A percentile compares a stretch with the other conserved stretches of the same genome.
phyloP scores from a whole-genome alignment of 2,888 invertebrate species.

The Lasioglossum morio region DNA sequence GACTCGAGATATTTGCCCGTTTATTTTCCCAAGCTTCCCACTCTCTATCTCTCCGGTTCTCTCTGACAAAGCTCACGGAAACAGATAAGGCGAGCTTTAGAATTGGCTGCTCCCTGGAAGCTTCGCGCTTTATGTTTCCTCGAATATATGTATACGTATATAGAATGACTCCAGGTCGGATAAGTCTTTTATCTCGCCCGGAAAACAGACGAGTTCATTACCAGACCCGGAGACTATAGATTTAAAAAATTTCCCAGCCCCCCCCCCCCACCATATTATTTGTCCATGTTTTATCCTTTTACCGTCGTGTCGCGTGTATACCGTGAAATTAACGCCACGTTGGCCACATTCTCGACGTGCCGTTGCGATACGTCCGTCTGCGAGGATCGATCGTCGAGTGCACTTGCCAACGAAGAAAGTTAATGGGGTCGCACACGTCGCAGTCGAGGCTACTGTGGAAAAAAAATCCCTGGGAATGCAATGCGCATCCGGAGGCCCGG shows the following conservation, averaged over 20 bases:
- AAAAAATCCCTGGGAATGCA: constrained; percentile 31
- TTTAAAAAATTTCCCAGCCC: background rate
- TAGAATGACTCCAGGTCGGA: constrained; percentile 17
- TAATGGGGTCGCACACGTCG: constrained; percentile 34
- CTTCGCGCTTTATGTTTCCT: constrained; percentile 18
- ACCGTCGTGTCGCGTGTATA: background rate
- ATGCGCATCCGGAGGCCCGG: constrained; percentile 15
- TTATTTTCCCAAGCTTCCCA: background rate
- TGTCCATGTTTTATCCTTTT: background rate
- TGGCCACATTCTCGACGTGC: constrained; percentile 10
- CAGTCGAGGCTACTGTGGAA: constrained; percentile 6
- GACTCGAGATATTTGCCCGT: background rate
- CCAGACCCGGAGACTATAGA: background rate
- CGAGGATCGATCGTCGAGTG: constrained; percentile 36
- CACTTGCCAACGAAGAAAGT: constrained; percentile 28
- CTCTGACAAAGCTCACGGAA: background rate
- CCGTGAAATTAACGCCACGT: constrained; percentile 21
- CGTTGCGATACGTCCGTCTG: constrained; percentile 22
- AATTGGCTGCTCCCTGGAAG: constrained; percentile 10
- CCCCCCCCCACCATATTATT: background rate
- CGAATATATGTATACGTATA: constrained; percentile 32
- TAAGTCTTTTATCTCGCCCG: constrained; percentile 44
- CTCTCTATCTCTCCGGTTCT: background rate
- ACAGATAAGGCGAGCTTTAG: constrained; percentile 38
- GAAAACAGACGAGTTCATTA: constrained; percentile 11